Conservation (phyloP, 2,888 invertebrate species). For the Neuroscelio doddi region DNA sequence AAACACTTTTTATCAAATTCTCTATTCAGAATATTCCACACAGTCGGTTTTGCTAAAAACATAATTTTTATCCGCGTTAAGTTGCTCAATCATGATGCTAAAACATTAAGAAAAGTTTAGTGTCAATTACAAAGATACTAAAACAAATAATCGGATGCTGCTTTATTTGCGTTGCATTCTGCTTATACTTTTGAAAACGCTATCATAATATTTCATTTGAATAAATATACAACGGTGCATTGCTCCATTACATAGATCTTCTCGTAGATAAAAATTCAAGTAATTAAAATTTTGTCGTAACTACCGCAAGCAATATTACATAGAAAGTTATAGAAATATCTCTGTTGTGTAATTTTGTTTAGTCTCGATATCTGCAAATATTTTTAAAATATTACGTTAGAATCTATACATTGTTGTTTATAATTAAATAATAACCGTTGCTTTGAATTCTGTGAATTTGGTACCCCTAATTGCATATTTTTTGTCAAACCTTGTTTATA, state of each 20-base stretch:
- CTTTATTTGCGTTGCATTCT: neutral
- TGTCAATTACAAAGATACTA: neutral
- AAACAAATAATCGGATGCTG: slow-evolving; percentile 1
- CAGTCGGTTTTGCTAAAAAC: no score
- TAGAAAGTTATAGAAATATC: no score
- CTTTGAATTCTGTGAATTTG: no score
- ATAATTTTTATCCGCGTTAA: neutral
- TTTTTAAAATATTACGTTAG: no score
- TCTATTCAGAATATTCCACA: no score
- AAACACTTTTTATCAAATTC: no score
- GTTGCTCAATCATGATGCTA: neutral
- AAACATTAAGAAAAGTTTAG: slow-evolving; percentile 4
- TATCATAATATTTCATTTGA: neutral
- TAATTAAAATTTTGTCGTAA: slow-evolving; percentile 15
- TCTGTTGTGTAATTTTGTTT: no score
- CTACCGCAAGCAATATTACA: neutral
- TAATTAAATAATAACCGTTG: no score
- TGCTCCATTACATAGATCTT: slow-evolving; percentile 4
- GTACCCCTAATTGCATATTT: no score
- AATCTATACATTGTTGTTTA: no score
- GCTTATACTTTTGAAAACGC: neutral
- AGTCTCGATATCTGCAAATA: no score
- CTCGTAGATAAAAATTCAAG: slow-evolving; percentile 8
- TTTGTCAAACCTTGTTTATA: no score
- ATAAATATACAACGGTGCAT: slow-evolving; percentile 5